These are phyloP conservation scores for Cosmorhoe ocellata DNA, from an alignment of 2,888 invertebrate species.

Conservation along the genomic window DNA sequence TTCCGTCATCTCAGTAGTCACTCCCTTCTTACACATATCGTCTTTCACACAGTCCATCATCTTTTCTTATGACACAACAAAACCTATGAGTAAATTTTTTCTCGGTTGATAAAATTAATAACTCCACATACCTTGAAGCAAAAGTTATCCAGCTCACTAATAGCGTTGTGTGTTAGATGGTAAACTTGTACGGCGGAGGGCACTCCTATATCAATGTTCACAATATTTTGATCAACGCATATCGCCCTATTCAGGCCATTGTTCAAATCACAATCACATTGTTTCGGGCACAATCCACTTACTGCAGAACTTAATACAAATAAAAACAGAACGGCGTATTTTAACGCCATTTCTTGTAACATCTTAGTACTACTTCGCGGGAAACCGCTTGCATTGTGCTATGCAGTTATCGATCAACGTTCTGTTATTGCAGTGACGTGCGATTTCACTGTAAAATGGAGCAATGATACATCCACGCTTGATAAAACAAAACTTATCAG, in stretches of 20 bases:
- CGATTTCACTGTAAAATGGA: slow-evolving; percentile 56
- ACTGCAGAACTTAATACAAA: slow-evolving; percentile 28
- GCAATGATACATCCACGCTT: slow-evolving; percentile 59
- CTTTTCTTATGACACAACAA: too few species aligned
- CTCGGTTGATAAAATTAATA: not conserved
- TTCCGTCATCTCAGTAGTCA: too few species aligned
- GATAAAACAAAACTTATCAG: slow-evolving; percentile 65
- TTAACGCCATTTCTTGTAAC: slow-evolving; percentile 59
- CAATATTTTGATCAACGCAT: slow-evolving; percentile 82
- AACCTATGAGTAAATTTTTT: too few species aligned
- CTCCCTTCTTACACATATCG: too few species aligned
- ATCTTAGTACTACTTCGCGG: slow-evolving; percentile 5
- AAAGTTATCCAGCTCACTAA: slow-evolving; percentile 82
- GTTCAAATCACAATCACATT: slow-evolving; percentile 80
- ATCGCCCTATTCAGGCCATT: slow-evolving; percentile 74
- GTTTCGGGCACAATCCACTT: slow-evolving; percentile 71
- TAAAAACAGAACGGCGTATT: slow-evolving; percentile 40
- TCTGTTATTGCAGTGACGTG: slow-evolving; percentile 47
- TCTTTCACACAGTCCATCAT: too few species aligned
- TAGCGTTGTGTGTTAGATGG: slow-evolving; percentile 83
- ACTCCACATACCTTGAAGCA: slow-evolving; percentile 80
- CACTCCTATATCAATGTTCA: slow-evolving; percentile 82
- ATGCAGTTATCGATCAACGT: slow-evolving; percentile 38
- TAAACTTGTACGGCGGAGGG: slow-evolving; percentile 83
- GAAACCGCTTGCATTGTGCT: slow-evolving; percentile 49